These are phyloP conservation scores for Triplophysa yarkandensis DNA, from an alignment of 2,797 vertebrate genomes.

Conservation along the genomic window DNA sequence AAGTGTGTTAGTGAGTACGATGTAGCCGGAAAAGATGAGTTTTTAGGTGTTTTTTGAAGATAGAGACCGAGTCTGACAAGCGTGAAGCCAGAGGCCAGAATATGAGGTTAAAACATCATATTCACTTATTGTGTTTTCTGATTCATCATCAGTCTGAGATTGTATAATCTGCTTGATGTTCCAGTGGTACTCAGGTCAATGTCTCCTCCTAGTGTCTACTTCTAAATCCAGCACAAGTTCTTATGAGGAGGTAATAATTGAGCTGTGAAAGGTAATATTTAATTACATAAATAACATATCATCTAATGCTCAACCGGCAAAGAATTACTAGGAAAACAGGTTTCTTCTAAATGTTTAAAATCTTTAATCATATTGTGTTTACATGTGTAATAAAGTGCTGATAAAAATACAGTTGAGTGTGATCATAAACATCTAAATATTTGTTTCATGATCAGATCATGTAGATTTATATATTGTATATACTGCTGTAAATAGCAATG, in stretches of 20 bases:
- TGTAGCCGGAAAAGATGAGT: too few species aligned
- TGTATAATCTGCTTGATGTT: neutral
- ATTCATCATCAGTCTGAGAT: neutral
- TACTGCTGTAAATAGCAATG: too few species aligned
- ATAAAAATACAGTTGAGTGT: neutral
- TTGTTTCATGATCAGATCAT: neutral
- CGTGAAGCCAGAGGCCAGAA: too few species aligned
- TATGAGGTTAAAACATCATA: too few species aligned
- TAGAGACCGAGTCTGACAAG: too few species aligned
- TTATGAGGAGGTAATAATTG: too few species aligned
- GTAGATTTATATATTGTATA: neutral
- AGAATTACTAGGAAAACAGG: neutral
- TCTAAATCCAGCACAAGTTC: neutral
- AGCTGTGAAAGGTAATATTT: neutral
- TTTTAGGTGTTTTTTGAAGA: too few species aligned
- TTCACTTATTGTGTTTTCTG: too few species aligned
- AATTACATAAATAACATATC: neutral
- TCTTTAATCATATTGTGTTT: constrained; percentile 3
- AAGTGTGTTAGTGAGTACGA: too few species aligned
- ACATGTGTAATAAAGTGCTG: neutral
- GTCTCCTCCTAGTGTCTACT: constrained; percentile 6
- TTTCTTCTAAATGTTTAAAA: neutral
- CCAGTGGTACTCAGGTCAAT: neutral
- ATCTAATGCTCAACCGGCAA: neutral
- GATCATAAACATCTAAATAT: neutral